A percentile compares a stretch with the other conserved stretches of the same genome.
phyloP scores from a whole-genome alignment of 2,888 invertebrate genomes.

The Pantelozetes paolii region DNA sequence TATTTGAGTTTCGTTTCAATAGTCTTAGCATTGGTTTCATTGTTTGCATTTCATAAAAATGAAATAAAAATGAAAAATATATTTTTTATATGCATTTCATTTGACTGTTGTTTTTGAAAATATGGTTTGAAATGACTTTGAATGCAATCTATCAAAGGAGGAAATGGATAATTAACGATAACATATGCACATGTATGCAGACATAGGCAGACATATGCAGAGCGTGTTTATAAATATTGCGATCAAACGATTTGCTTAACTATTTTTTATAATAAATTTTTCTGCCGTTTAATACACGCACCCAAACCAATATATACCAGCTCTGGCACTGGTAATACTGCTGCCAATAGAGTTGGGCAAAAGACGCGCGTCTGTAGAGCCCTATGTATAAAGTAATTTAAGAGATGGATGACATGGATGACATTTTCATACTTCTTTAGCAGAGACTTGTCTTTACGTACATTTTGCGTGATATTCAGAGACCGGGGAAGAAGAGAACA shows the following conservation, averaged over 20 bases:
- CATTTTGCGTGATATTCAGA: slow-evolving; percentile 7
- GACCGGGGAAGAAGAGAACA: slow-evolving; percentile 4
- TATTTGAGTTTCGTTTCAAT: no score
- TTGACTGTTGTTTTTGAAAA: not conserved
- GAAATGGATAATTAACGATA: slow-evolving; percentile 33
- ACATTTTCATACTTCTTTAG: slow-evolving; percentile 32
- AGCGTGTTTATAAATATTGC: not conserved
- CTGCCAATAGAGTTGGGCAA: not conserved
- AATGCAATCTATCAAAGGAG: not conserved
- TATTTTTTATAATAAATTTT: not conserved
- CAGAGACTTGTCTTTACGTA: slow-evolving; percentile 19
- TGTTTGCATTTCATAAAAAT: not conserved
- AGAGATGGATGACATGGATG: slow-evolving; percentile 25
- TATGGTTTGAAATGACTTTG: not conserved
- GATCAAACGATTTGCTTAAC: slow-evolving; percentile 18
- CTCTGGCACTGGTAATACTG: not conserved
- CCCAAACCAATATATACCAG: not conserved
- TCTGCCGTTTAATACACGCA: not conserved
- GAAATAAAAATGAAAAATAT: not conserved
- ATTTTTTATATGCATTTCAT: not conserved
- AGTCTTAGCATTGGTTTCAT: no score
- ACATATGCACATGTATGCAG: not conserved
- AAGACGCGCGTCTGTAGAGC: not conserved
- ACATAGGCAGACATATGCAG: not conserved
- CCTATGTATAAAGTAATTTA: slow-evolving; percentile 23